Base-by-base conservation (phyloP, 2,113 vertebrate species). In the Aldabrachelys gigantea region DNA sequence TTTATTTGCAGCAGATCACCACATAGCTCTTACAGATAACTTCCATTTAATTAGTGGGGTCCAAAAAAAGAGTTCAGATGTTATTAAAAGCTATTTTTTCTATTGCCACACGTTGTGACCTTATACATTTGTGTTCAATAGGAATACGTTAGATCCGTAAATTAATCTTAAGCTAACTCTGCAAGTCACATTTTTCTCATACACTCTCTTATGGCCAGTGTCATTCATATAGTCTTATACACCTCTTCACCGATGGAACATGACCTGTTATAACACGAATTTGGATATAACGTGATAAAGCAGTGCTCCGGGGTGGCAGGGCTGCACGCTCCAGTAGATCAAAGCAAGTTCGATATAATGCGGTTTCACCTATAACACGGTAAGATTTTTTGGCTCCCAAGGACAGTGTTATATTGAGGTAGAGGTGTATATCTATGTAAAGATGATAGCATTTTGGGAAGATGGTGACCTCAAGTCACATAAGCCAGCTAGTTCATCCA, bases 1-100 rank as follows among this genome's bases (percentile, higher is more conserved):
- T 91, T 93, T 94, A 89, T 75, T 97, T 94, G 84, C 86, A 91
- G 16, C 93, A 94, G 94, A 95, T 85, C 93, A 35, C 95, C 92
- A 96, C 92, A 95, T 94, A 97, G 92, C 62, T 65, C 10, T 65
- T 79, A 91, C 95, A 96, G 91, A 94, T 88, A 91, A 65, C 31
- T 17, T 65, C 13, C 14, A 8, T 65, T 65, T 65, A 65, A n/a
- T 16, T 65, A 16, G 7, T 35, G 62, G 31, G 62, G 31, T 65
- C 31, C 62, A 65, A n/a, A 65, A 35, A 65, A 65, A 65, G 62
- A 65, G 62, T 65, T 65, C 62, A 8, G 62, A 65, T 8, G 14
- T 65, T 65, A n/a, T 65, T 65, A 65, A 65, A 65, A 35, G 29
- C 85, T 97, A 56, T 29, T 89, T 84, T 88, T 89, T 57, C 24